These are phyloP conservation scores for Piliocolobus tephrosceles DNA, from an alignment of 2,113 vertebrate genomes.

Conservation along the genomic window DNA sequence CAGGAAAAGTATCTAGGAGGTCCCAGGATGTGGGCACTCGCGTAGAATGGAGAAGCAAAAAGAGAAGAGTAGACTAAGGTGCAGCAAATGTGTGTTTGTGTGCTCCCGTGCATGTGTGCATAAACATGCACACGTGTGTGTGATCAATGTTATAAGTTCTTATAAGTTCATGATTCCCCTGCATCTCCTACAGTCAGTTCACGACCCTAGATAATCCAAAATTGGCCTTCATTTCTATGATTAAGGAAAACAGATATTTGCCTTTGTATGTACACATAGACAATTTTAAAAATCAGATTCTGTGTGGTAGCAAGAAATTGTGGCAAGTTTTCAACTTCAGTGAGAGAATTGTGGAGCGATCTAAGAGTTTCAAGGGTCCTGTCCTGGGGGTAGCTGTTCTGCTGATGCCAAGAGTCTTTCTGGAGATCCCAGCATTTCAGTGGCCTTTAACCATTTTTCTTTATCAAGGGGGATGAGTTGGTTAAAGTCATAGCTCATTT, in stretches of 20 bases:
- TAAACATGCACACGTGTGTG: fast-evolving
- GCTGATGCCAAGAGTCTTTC: not conserved
- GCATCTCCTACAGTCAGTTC: not conserved
- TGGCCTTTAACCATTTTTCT: not conserved
- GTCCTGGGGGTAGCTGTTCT: not conserved
- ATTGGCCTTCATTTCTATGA: not conserved
- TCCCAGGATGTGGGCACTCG: not conserved
- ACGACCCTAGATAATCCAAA: not conserved
- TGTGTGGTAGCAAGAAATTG: not conserved
- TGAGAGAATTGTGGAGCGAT: not conserved
- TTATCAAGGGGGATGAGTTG: not conserved
- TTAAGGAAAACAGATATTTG: not conserved
- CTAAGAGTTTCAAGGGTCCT: not conserved
- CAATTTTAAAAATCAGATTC: not conserved
- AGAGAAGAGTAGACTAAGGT: not conserved
- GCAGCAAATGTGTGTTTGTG: not conserved
- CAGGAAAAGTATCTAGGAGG: not conserved
- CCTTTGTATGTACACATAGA: not conserved
- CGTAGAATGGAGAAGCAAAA: not conserved
- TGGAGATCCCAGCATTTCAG: not conserved
- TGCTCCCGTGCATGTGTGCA: too few species aligned
- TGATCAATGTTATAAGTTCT: not conserved
- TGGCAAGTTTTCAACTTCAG: not conserved
- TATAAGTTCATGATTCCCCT: not conserved
- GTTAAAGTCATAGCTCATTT: not conserved